These are phyloP conservation scores for Chaetops frenatus DNA, from an alignment of 2,113 vertebrate genomes.

Conservation along the genomic window DNA sequence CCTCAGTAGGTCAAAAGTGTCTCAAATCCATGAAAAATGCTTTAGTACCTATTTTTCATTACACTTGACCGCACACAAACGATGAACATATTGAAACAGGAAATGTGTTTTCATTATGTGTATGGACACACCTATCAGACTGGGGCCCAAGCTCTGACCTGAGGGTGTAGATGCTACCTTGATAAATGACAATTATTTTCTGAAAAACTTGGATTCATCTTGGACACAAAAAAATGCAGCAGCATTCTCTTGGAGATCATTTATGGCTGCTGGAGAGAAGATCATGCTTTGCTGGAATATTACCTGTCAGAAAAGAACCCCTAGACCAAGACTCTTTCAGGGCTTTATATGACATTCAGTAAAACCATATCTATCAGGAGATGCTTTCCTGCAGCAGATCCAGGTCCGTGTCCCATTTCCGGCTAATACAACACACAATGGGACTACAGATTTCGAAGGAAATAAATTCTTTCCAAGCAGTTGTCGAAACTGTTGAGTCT, in stretches of 20 bases:
- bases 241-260: background rate
- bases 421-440: constrained; percentile 15
- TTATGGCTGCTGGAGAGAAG: background rate
- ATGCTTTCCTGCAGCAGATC: constrained; percentile 42
- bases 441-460: constrained; percentile 54
- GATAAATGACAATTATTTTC: constrained; percentile 29
- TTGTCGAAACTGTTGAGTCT: constrained; percentile 52
- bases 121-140: background rate
- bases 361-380: constrained; percentile 37
- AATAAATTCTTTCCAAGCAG: constrained; percentile 55
- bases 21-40: background rate
- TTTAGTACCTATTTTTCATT: background rate
- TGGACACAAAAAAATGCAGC: background rate
- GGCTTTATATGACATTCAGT: constrained; percentile 15
- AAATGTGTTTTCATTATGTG: background rate
- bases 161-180: background rate
- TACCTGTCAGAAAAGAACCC: constrained; percentile 39
- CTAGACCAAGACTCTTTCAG: constrained; percentile 15
- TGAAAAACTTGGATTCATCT: background rate
- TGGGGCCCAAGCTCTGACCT: background rate
- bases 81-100: background rate
- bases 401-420: constrained; percentile 22
- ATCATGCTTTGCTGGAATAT: constrained; percentile 8
- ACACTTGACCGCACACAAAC: background rate
- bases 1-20: background rate